Evolutionary conservation across 2,888 invertebrate species (phyloP), one percentile per base, ranked within the genome.

Genomic region (Cantharis flavilabris): DNA sequence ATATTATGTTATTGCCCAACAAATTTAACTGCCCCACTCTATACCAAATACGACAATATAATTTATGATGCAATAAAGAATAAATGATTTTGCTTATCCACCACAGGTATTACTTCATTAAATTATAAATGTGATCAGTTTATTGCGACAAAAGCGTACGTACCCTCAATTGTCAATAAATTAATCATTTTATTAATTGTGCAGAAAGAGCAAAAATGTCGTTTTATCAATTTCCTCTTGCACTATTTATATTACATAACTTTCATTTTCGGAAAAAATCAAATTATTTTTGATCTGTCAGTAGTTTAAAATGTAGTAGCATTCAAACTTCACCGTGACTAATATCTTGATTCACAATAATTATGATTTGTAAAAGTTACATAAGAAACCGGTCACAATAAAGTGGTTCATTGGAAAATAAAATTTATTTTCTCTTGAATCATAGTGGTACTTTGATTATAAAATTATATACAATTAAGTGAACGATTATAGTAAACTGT

Each of bases 51-150:
- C 69, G 73, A 73, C 73, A 70, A 69, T 33, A 49, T 49, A 49
- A 73, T 73, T 73, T 73, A 73, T 73, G 69, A 70, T 69, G 62
- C 73, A 70, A 73, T 73, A 73, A 73, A 73, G 63, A 69, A 70
- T 62, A 70, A 69, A 73, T 69, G 63, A 70, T 69, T 69, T 69
- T 62, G 69, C 69, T 69, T 70, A 73, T 73, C 30, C 63, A 63
- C 70, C 67, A 72, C 18, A 70, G 49, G 49, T 49, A n/a, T 49
- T n/a, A 49, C n/a, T 49, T 49, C n/a, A 49, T n/a, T 49, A n/a
- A 49, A 49, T 49, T 49, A 49, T 49, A 49, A n/a, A 49, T 49
- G n/a, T 49, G 49, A 13, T 49, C 13, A 49, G 49, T n/a, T 49
- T 49, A 49, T 49, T 49, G 49, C n/a, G n/a, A n/a, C n/a, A 49